Evolutionary conservation across 2,113 vertebrate genomes (phyloP).

Genomic region (Bufo gargarizans): DNA sequence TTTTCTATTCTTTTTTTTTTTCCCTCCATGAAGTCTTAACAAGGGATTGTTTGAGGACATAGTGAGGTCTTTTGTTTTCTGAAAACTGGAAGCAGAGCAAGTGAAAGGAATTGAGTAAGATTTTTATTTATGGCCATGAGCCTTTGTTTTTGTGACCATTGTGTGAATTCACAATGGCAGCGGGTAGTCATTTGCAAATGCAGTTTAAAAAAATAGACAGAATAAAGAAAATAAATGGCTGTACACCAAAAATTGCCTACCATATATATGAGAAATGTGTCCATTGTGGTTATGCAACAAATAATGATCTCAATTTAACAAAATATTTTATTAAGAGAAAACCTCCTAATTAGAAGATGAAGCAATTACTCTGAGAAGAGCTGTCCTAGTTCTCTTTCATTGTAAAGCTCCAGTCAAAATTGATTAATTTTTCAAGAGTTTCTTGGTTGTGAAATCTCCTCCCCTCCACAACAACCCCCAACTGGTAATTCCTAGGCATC

Average conservation of each 20-base stretch:
- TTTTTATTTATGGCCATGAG: constrained; percentile 63
- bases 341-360: not conserved
- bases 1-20: constrained; percentile 2
- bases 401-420: not conserved
- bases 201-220: not conserved
- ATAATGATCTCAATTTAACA: not conserved
- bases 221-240: constrained; percentile 4
- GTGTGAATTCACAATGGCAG: constrained; percentile 64
- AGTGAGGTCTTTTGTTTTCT: constrained; percentile 68
- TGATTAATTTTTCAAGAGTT: not conserved
- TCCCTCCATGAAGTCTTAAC: constrained; percentile 64
- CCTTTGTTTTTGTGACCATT: constrained; percentile 66
- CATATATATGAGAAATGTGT: not conserved
- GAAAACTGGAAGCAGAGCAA: constrained; percentile 65
- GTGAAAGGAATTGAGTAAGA: constrained; percentile 64
- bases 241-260: not conserved
- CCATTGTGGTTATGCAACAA: not conserved
- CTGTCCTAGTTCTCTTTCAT: too few species aligned
- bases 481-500: not conserved
- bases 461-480: not conserved
- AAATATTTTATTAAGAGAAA: not conserved
- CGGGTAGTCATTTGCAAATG: constrained; percentile 62
- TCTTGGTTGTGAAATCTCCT: not conserved
- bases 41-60: constrained; percentile 65
- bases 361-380: not conserved